Percentiles rank a stretch among this genome's conserved stretches.
Evolutionary conservation across 1,140 invertebrate genomes (phyloP).

Genomic region (Grapholita molesta): DNA sequence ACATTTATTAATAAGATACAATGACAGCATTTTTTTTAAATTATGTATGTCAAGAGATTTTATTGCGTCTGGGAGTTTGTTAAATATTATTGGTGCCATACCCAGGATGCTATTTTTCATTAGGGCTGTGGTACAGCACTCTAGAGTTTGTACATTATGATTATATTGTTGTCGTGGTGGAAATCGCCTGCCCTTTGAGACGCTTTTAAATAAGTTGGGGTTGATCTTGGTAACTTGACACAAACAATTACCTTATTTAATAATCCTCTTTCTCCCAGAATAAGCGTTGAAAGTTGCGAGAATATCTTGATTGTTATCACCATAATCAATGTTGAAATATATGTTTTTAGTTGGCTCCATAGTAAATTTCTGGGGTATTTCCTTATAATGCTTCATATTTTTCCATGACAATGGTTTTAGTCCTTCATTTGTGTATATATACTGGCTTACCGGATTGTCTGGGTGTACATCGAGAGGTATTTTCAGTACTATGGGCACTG

Average conservation of each 20-base stretch:
- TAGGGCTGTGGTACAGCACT: too few relatives aligned
- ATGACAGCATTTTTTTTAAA: too few relatives aligned
- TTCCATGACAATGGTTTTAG: conserved; percentile 26
- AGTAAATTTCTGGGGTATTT: conserved; percentile 24
- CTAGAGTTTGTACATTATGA: too few relatives aligned
- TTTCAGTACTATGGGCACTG: conserved; percentile 27
- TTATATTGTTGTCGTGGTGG: too few relatives aligned
- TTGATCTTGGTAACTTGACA: too few relatives aligned
- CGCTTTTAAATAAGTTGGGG: too few relatives aligned
- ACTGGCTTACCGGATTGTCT: conserved; percentile 33
- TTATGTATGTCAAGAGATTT: too few relatives aligned
- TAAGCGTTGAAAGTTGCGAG: not conserved
- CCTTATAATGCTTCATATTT: conserved; percentile 28
- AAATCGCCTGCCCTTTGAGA: too few relatives aligned
- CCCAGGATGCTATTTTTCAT: too few relatives aligned
- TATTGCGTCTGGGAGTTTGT: too few relatives aligned
- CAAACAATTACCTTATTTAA: not conserved
- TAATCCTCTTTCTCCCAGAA: not conserved
- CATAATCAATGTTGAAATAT: not conserved
- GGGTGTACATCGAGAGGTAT: conserved; percentile 27
- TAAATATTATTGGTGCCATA: too few relatives aligned
- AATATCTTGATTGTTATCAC: not conserved
- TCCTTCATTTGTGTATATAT: conserved; percentile 28
- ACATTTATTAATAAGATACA: too few relatives aligned
- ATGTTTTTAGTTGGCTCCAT: not conserved